These are phyloP conservation scores for Pristionchus exspectatus DNA, from an alignment of 2,888 invertebrate genomes.

Conservation along the genomic window DNA sequence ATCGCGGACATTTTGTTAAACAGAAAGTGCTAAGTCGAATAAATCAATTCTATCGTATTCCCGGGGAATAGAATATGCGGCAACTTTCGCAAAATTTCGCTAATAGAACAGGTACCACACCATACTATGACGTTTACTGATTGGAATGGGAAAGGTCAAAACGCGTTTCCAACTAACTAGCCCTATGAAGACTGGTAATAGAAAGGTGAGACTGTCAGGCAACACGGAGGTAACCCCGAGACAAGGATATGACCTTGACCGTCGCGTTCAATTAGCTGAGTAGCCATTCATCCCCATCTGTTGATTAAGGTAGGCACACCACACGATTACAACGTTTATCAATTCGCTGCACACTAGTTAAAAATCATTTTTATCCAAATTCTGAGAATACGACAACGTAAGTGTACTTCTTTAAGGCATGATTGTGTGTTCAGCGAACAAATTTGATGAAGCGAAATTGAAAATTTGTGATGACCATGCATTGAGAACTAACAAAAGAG, in stretches of 20 bases:
- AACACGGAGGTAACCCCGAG: not conserved
- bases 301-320: not conserved
- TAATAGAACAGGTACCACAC: not conserved
- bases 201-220: not conserved
- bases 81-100: not conserved
- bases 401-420: conserved; percentile 6
- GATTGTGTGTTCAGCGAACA: not conserved
- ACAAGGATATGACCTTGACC: conserved; percentile 11
- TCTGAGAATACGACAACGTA: conserved; percentile 42
- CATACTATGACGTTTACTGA: not conserved
- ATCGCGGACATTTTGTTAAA: not conserved
- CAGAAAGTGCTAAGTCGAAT: not conserved
- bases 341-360: not conserved
- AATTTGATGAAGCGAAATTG: conserved; percentile 11
- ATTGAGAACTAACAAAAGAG: not conserved
- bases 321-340: conserved; percentile 31
- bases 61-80: not conserved
- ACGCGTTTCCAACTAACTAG: not conserved
- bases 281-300: not conserved
- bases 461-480: not conserved
- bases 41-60: not conserved
- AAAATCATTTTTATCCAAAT: not conserved
- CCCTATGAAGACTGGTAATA: not conserved
- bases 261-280: not conserved
- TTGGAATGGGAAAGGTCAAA: not conserved